Percentiles rank a stretch among this genome's conserved stretches.
phyloP scores from a whole-genome alignment of 1,140 invertebrate genomes.

The Apolygus lucorum region DNA sequence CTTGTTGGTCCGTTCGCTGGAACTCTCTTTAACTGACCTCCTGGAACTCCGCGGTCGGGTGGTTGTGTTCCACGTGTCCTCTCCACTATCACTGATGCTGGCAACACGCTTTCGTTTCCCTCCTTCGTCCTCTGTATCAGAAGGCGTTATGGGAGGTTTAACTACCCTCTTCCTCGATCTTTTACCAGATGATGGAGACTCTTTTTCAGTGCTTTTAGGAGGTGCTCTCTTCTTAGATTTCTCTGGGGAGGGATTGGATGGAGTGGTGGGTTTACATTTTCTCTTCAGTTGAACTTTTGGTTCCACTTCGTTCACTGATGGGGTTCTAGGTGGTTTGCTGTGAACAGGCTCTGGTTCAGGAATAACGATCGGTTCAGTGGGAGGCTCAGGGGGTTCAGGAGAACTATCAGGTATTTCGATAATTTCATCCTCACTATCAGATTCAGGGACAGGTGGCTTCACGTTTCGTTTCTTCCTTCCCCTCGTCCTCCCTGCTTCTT shows the following conservation, averaged over 20 bases:
- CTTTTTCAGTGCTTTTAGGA: constrained; percentile 19
- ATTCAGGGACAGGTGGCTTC: background rate
- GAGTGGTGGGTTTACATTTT: constrained; percentile 1
- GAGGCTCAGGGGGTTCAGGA: background rate
- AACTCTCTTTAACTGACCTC: constrained; percentile 24
- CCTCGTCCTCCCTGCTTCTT: constrained; percentile 2
- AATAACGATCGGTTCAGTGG: background rate
- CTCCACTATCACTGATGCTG: constrained; percentile 25
- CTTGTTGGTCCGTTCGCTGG: constrained; percentile 23
- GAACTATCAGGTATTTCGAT: background rate
- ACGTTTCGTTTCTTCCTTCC: too few relatives aligned
- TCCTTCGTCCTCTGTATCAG: constrained; percentile 33
- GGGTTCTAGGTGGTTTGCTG: constrained; percentile 15
- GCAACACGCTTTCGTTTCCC: constrained; percentile 24
- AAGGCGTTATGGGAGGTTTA: constrained; percentile 28
- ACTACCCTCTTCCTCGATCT: constrained; percentile 24
- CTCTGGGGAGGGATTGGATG: background rate
- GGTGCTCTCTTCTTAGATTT: constrained; percentile 16
- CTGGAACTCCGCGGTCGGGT: constrained; percentile 25
- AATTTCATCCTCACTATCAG: constrained; percentile 23
- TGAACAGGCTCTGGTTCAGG: constrained; percentile 1
- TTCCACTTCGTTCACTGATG: constrained; percentile 26
- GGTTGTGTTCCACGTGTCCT: constrained; percentile 17
- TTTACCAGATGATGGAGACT: constrained; percentile 7
- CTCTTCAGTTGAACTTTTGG: constrained; percentile 3